phyloP scores from a whole-genome alignment of 2,888 invertebrate species.

The Seladonia tumulorum region DNA sequence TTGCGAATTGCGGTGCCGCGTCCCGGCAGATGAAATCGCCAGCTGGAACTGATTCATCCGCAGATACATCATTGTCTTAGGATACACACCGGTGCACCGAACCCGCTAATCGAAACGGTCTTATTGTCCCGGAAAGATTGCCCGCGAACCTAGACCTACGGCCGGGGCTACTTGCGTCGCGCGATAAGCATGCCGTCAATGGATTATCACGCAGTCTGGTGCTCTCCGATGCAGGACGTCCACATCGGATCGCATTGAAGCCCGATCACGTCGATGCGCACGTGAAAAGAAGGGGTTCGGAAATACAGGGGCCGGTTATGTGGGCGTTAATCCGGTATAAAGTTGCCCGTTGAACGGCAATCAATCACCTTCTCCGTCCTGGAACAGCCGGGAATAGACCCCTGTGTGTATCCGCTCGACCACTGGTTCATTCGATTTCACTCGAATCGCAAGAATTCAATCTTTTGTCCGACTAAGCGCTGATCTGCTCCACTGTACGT shows the following conservation, averaged over 20 bases:
- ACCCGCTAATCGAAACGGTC: constrained; percentile 11
- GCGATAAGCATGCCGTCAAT: not conserved
- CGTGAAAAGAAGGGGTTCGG: not conserved
- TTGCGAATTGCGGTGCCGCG: not conserved
- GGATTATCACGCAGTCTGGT: constrained; percentile 16
- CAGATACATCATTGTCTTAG: constrained; percentile 28
- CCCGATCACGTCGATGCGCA: not conserved
- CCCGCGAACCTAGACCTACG: not conserved
- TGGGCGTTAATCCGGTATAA: not conserved
- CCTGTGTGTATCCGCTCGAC: not conserved
- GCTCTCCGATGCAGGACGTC: not conserved
- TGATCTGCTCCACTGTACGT: not conserved
- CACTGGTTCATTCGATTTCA: not conserved
- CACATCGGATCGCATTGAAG: constrained; percentile 5
- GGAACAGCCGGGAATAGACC: not conserved
- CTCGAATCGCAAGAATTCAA: not conserved
- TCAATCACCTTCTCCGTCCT: not conserved
- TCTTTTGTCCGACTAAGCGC: not conserved
- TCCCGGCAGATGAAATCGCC: not conserved
- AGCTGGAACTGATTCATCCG: not conserved
- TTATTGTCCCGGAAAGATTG: constrained; percentile 32
- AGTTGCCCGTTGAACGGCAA: not conserved
- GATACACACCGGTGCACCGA: not conserved
- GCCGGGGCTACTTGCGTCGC: not conserved
- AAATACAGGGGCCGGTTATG: not conserved